Conservation (phyloP, 1,140 invertebrate genomes). For the Diachasma alloeum region DNA sequence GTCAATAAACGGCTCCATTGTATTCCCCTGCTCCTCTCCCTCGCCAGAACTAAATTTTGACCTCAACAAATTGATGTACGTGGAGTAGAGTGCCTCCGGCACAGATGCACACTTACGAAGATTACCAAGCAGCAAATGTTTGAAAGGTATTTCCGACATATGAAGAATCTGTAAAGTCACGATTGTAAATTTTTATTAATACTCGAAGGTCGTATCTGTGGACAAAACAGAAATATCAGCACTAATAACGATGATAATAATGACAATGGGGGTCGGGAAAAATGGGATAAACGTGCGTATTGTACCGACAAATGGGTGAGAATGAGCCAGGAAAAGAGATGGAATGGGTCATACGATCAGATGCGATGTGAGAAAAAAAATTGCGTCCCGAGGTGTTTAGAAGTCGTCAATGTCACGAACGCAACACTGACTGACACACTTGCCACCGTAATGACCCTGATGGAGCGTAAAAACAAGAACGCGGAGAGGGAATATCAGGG, state of each 20-base stretch:
- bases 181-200: background rate
- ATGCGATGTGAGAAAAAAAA: background rate
- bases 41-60: constrained; percentile 31
- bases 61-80: constrained; percentile 35
- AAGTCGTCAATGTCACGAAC: background rate
- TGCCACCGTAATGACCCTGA: background rate
- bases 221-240: background rate
- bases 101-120: constrained; percentile 34
- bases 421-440: background rate
- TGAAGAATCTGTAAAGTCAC: constrained; percentile 35
- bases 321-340: background rate
- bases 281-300: background rate
- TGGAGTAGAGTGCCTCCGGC: constrained; percentile 40
- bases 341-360: background rate
- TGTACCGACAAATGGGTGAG: background rate
- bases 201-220: background rate
- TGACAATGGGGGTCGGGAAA: background rate
- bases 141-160: constrained; percentile 34
- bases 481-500: no score
- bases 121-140: constrained; percentile 40
- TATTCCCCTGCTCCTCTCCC: constrained; percentile 35
- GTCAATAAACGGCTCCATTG: constrained; percentile 47
- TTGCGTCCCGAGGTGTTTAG: background rate
- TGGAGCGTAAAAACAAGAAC: constrained; percentile 4
- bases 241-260: background rate